phyloP scores from a whole-genome alignment of 2,888 invertebrate genomes.

The Polymixis lichenea region DNA sequence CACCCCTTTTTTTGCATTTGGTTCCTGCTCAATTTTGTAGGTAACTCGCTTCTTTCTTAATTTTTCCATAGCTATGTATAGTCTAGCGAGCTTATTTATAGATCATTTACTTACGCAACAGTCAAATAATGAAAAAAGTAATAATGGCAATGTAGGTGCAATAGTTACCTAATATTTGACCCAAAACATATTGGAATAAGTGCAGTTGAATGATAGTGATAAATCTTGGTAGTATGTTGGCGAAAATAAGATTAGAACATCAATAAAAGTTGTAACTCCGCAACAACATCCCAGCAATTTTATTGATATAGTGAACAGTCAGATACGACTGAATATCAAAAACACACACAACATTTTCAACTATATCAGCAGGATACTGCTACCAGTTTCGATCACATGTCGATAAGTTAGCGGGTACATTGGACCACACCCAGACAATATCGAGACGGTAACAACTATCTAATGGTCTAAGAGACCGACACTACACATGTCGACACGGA shows the following conservation, averaged over 20 bases:
- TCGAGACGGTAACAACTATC: constrained; percentile 49
- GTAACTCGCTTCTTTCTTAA: neutral
- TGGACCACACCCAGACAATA: constrained; percentile 65
- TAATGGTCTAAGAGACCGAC: constrained; percentile 46
- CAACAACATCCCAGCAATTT: neutral
- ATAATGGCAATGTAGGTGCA: neutral
- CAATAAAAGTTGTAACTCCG: neutral
- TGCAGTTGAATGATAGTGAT: neutral
- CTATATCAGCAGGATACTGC: constrained; percentile 32
- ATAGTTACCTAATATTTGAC: neutral
- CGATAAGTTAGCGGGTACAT: constrained; percentile 43
- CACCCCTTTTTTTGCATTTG: constrained; percentile 27
- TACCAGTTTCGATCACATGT: constrained; percentile 54
- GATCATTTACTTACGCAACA: neutral
- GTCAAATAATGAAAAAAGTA: neutral
- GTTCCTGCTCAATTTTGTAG: constrained; percentile 14
- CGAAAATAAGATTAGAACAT: neutral
- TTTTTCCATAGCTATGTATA: neutral
- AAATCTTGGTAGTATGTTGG: no score
- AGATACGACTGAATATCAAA: constrained; percentile 19
- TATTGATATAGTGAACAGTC: neutral
- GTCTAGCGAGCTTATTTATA: neutral
- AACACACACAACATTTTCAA: constrained; percentile 8
- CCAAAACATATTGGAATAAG: neutral
- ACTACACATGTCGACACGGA: constrained; percentile 61